A percentile compares a stretch with the other conserved stretches of the same genome.
phyloP scores from a whole-genome alignment of 2,888 invertebrate species.

The Calameuta filiformis region DNA sequence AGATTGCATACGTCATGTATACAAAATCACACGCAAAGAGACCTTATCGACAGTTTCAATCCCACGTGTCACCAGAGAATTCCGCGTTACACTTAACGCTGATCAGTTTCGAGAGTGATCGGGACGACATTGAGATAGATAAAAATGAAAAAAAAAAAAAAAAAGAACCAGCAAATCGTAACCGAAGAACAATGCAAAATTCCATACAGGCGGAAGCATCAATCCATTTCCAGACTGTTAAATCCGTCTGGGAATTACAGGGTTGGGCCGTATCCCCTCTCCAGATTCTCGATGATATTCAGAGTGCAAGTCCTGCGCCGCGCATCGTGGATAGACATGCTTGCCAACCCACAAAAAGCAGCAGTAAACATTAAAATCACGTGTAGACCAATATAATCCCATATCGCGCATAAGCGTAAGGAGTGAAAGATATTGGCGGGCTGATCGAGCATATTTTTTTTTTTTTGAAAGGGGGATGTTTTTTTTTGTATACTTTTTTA shows the following conservation, averaged over 20 bases:
- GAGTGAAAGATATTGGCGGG: neutral
- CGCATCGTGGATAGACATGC: neutral
- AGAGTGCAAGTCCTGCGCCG: neutral
- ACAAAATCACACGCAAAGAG: neutral
- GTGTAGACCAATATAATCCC: neutral
- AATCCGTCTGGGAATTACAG: neutral
- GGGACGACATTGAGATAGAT: neutral
- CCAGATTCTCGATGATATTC: neutral
- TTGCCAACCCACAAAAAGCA: neutral
- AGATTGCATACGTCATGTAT: neutral
- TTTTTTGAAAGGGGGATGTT: neutral
- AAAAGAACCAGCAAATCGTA: neutral
- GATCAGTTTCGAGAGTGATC: neutral
- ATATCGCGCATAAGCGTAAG: neutral
- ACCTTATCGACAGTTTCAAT: neutral
- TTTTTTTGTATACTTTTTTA: neutral
- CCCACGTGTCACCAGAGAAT: neutral
- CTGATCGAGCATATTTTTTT: neutral
- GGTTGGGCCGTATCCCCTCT: neutral
- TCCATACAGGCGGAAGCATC: neutral
- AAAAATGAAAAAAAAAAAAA: neutral
- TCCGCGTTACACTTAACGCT: neutral
- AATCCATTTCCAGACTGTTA: neutral
- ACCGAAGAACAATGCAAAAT: neutral
- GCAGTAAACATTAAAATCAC: neutral